Evolutionary conservation across 1,140 invertebrate genomes (phyloP), one percentile per base, ranked within the genome.

Genomic region (Drosophila obscura): DNA sequence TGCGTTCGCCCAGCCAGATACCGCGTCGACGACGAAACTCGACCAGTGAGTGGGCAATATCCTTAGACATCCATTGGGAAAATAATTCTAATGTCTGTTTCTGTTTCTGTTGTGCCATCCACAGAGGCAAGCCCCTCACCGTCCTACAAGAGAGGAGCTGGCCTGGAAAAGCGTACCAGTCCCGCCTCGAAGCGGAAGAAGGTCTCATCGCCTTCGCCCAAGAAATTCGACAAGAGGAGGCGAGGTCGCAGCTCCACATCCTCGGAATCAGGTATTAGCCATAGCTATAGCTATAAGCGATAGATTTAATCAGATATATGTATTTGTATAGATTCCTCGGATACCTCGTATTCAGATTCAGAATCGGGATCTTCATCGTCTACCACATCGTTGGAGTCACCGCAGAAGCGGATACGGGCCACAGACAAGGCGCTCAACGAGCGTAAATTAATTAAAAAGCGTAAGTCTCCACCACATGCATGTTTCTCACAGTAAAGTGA

Each of bases 281-380:
- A 39, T 39, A 1, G 35, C 35, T 59, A 31, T 55, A 31, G 16
- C 4, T 41, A 19, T 0, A 41, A 11, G 1, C 16, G 4, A 0
- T 16, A 22, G 8, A 31, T 26, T 2, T 41, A 8, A 5, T 3
- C 8, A 11, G 16, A 24, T 9, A 16, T 24, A 44, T 8, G 5
- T 13, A 41, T 0, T n/a, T 24, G 1, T 4, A 8, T 13, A 84
- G 80, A 83, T 52, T 93, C 93, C 11, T 93, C 93, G n/a, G 93
- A 92, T 55, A 93, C 93, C 2, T 94, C 94, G 1, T 93, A 94
- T 77, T 94, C 93, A 1, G 92, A 92, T 24, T 87, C 82, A 11
- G 82, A 87, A 2, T 82, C 93, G 9, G 93, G 93, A 9, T 93
- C 93, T 0, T 94, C 94, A 4, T 93, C 94, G 63, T 94, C 93